These are phyloP conservation scores for Drosophila obscura DNA, from an alignment of 1,140 invertebrate genomes.

Conservation along the genomic window DNA sequence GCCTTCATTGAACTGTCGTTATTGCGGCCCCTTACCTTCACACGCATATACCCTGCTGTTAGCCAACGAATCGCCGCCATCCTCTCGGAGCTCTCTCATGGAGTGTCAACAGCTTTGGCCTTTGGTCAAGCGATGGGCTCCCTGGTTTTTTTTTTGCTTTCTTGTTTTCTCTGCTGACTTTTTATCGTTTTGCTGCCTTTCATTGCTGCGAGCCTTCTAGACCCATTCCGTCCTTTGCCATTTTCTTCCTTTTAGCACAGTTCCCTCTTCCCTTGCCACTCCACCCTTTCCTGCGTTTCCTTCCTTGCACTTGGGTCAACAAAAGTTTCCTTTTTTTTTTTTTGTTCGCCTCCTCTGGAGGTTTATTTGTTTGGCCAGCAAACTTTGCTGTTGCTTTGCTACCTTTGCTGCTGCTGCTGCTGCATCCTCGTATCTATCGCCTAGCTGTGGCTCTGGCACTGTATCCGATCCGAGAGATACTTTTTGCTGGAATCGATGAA, in stretches of 20 bases:
- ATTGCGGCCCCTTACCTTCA: too few relatives aligned
- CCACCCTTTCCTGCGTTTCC: constrained; percentile 27
- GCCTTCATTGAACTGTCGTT: too few relatives aligned
- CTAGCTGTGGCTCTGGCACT: background rate
- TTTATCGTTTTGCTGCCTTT: background rate
- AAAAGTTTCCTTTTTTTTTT: constrained; percentile 58
- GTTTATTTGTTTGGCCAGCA: constrained; percentile 80
- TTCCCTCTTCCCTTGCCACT: constrained; percentile 27
- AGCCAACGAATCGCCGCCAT: constrained; percentile 8
- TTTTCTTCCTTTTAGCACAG: background rate
- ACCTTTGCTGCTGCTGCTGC: constrained; percentile 30
- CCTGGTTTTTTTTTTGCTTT: background rate
- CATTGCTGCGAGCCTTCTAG: background rate
- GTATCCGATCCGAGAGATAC: constrained; percentile 55
- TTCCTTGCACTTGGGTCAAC: constrained; percentile 71
- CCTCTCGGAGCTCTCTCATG: background rate
- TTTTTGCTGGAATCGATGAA: constrained; percentile 72
- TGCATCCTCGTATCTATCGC: constrained; percentile 36
- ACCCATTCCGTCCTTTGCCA: background rate
- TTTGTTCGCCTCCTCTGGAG: constrained; percentile 33
- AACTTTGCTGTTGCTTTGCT: constrained; percentile 58
- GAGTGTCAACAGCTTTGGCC: constrained; percentile 38
- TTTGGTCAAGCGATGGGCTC: constrained; percentile 29
- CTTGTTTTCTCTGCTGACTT: background rate
- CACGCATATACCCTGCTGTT: too few relatives aligned